These are phyloP conservation scores for Acrocephalus kingi DNA, from an alignment of 2,113 vertebrate genomes.

Conservation along the genomic window DNA sequence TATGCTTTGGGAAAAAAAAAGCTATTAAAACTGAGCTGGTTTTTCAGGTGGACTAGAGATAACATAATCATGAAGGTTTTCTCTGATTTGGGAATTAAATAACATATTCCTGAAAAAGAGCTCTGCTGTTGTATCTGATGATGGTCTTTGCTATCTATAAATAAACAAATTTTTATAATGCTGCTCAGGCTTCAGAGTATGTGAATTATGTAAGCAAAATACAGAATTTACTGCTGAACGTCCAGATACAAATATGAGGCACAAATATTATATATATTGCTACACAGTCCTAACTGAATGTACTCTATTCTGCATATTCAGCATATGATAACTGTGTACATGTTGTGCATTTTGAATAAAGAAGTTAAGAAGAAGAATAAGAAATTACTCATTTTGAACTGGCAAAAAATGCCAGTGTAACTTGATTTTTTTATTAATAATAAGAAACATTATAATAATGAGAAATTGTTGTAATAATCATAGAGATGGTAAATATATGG, in stretches of 20 bases:
- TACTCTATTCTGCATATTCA: neutral
- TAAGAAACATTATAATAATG: neutral
- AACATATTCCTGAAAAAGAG: neutral
- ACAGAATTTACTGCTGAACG: neutral
- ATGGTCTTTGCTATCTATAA: neutral
- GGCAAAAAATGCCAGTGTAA: neutral
- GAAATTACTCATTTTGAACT: neutral
- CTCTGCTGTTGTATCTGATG: neutral
- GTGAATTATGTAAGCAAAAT: neutral
- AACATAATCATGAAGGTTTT: neutral
- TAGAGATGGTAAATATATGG: neutral
- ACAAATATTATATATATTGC: neutral
- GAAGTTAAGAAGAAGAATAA: neutral
- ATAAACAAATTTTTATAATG: neutral
- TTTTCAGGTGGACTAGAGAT: neutral
- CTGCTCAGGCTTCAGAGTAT: neutral
- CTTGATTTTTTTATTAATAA: neutral
- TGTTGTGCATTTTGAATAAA: neutral
- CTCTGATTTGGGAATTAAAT: neutral
- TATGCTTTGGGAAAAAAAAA: neutral
- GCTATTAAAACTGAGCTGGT: neutral
- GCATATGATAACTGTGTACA: neutral
- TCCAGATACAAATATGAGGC: neutral
- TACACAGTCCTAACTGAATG: neutral
- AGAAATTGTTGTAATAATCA: neutral